Conservation (phyloP, 2,797 vertebrate species). For the Astyanax mexicanus region DNA sequence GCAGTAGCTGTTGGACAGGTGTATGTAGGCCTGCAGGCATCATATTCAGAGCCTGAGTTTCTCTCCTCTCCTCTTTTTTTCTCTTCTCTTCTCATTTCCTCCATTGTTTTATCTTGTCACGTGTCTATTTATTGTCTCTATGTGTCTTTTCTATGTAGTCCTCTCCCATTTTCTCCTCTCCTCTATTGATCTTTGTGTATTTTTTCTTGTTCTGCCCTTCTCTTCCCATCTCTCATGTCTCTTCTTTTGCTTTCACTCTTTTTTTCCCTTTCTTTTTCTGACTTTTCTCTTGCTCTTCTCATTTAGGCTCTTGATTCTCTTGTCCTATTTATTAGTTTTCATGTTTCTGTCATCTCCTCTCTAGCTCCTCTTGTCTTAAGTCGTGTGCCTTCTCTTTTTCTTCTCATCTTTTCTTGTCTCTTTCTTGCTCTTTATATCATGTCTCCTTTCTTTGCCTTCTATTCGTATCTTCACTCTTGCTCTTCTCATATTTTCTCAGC, state of each 20-base stretch:
- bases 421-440: neutral
- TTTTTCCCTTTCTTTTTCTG: neutral
- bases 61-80: neutral
- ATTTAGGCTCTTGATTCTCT: too few species aligned
- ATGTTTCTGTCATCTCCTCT: too few species aligned
- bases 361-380: too few species aligned
- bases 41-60: constrained; percentile 6
- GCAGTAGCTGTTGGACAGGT: constrained; percentile 3
- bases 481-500: too few species aligned
- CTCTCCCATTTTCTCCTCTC: neutral
- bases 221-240: neutral
- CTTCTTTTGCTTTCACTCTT: too few species aligned
- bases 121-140: too few species aligned
- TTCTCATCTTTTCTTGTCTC: neutral
- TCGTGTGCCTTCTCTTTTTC: too few species aligned
- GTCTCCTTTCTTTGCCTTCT: neutral
- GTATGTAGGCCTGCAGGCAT: constrained; percentile 18
- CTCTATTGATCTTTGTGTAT: neutral
- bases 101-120: neutral
- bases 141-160: neutral
- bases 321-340: too few species aligned
- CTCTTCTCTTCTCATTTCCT: neutral
- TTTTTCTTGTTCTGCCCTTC: neutral
- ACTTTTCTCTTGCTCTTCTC: too few species aligned
- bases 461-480: too few species aligned